These are phyloP conservation scores for Stylophora pistillata DNA, from an alignment of 64 coral and sea anemone genomes.

Conservation along the genomic window DNA sequence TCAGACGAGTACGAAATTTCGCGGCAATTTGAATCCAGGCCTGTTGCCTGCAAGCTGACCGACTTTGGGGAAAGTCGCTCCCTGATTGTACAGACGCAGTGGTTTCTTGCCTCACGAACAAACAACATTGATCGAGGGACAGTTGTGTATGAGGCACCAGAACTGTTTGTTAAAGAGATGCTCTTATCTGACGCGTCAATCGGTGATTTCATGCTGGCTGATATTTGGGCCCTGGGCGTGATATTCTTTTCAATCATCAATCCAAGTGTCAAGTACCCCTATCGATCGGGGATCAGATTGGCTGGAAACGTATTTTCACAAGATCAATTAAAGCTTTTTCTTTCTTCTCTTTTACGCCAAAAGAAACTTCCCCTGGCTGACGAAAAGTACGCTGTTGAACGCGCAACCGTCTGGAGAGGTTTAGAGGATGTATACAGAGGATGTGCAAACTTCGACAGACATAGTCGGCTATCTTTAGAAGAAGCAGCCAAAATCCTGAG, in stretches of 20 bases:
- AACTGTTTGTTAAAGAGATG: no score
- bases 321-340: no score
- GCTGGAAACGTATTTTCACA: no score
- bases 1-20: not conserved
- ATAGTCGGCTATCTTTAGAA: no score
- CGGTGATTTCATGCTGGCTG: constrained; percentile 11
- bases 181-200: constrained; percentile 8
- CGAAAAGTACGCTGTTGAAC: no score
- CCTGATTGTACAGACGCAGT: constrained; percentile 41
- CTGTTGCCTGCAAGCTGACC: constrained; percentile 60
- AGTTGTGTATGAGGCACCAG: constrained; percentile 52
- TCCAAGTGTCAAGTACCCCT: constrained; percentile 33
- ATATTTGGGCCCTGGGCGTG: constrained; percentile 53
- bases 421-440: no score
- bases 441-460: no score
- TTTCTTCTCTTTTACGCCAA: no score
- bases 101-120: constrained; percentile 26
- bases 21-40: not conserved
- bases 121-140: constrained; percentile 46
- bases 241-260: constrained; percentile 44
- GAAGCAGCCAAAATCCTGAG: no score
- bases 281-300: no score
- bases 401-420: no score
- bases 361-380: no score
- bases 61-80: constrained; percentile 81